Evolutionary conservation across 2,888 invertebrate genomes (phyloP), one percentile per base, ranked within the genome.

Genomic region (Idaea biselata): DNA sequence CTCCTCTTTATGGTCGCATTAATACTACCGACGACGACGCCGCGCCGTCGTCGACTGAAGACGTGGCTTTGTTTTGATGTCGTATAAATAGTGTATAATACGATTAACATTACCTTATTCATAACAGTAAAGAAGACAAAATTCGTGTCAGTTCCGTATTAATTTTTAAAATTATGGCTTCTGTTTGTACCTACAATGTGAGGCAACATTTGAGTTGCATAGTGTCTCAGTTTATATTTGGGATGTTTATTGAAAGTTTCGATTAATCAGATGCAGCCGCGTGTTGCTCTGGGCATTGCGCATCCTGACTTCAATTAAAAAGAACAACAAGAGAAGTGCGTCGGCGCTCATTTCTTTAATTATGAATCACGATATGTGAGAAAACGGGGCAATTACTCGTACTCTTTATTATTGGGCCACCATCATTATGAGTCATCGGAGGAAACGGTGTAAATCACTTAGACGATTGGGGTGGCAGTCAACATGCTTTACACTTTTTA

Each of bases 361-460:
- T 80, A 88, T 87, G 91, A 91, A 90, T 90, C 91, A 91, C 88
- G 82, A 55, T 44, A 87, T 88, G 87, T 89, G 89, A 88, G 89
- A 91, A 89, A 87, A 86, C n/a, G 81, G 79, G 74, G 86, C 89
- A 90, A 91, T 91, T 89, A 89, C 82, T 83, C 83, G 91, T 89
- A 89, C 82, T 83, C 83, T 87, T 32, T 83, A 87, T 89, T 89
- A 90, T 83, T 77, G 72, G 74, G 62, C 68, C 60, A 70, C 74
- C 78, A 79, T n/a, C n/a, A n/a, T n/a, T 73, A 82, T 88, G 90
- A 88, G 79, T 87, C 88, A 89, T 73, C 65, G 73, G 69, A 81
- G 83, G 84, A 84, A 84, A 79, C 76, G 25, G 25, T 60, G 71
- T 73, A 68, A 64, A 75, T 77, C 76, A 77, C 73, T 73, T 71